Evolutionary conservation across 2,888 invertebrate genomes (phyloP).

Genomic region (Chrysolina haemoptera): DNA sequence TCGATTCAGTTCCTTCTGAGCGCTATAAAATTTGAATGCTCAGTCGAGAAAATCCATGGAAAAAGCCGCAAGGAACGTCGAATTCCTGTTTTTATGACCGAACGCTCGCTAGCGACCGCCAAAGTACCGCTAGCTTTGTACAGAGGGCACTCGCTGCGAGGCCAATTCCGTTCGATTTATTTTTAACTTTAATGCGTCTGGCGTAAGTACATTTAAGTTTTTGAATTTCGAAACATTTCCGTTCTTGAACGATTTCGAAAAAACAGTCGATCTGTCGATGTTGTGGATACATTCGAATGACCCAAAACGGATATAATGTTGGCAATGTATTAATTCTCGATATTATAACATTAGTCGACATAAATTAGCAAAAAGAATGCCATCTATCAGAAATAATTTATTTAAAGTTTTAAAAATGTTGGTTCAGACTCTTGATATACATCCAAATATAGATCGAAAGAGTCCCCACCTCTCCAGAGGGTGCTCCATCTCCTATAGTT

Average conservation of each 20-base stretch:
- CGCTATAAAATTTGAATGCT: not conserved
- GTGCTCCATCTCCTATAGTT: too few relatives aligned
- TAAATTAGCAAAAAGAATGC: too few relatives aligned
- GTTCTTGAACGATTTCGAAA: not conserved
- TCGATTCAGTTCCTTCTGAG: not conserved
- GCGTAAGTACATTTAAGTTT: not conserved
- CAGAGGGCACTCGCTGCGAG: constrained; percentile 57
- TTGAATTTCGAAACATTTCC: not conserved
- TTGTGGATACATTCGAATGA: not conserved
- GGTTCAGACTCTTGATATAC: too few relatives aligned
- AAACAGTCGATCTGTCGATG: not conserved
- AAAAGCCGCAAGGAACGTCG: constrained; percentile 36
- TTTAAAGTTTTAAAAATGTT: too few relatives aligned
- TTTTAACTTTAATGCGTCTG: constrained; percentile 31
- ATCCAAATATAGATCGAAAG: too few relatives aligned
- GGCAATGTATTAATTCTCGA: not conserved
- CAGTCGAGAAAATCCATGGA: constrained; percentile 20
- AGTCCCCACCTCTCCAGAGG: too few relatives aligned
- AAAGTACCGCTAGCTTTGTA: constrained; percentile 49
- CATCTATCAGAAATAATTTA: too few relatives aligned
- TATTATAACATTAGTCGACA: too few relatives aligned
- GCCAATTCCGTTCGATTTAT: constrained; percentile 33
- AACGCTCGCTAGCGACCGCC: constrained; percentile 27
- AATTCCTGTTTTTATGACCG: constrained; percentile 50
- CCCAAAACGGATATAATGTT: not conserved